Percentiles rank a stretch among this genome's conserved stretches.
Conservation (phyloP, 2,797 vertebrate genomes). For the Gallinago solitaria region DNA sequence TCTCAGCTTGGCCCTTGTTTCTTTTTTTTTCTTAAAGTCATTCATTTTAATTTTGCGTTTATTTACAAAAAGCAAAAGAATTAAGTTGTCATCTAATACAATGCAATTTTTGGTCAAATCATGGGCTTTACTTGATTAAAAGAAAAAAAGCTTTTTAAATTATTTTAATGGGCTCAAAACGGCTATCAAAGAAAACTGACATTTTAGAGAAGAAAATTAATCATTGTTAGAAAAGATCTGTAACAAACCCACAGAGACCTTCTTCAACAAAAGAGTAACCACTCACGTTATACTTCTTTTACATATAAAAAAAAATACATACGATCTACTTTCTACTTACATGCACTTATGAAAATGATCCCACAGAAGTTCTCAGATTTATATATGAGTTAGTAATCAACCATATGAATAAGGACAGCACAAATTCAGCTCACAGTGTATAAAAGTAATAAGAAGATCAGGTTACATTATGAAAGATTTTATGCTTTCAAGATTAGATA, state of each 20-base stretch:
- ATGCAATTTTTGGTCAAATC: neutral
- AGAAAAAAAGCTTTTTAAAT: neutral
- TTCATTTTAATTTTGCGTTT: neutral
- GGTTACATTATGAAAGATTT: neutral
- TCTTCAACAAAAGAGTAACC: neutral
- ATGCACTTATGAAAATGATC: neutral
- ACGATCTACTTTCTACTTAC: neutral
- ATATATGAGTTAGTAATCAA: neutral
- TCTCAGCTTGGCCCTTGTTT: neutral
- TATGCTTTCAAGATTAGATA: neutral
- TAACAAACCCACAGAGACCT: neutral
- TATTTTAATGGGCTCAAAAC: neutral
- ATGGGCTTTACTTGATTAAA: neutral
- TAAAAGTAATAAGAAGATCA: neutral
- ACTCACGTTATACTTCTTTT: neutral
- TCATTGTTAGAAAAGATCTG: neutral
- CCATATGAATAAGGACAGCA: neutral
- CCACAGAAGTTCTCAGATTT: neutral
- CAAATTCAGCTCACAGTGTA: neutral
- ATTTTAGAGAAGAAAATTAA: neutral
- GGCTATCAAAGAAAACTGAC: neutral
- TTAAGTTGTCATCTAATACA: neutral
- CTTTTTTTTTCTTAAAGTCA: neutral
- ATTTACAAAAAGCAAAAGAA: neutral
- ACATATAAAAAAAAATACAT: neutral